Evolutionary conservation across 1,140 invertebrate genomes (phyloP).

Genomic region (Trichonephila inaurata): DNA sequence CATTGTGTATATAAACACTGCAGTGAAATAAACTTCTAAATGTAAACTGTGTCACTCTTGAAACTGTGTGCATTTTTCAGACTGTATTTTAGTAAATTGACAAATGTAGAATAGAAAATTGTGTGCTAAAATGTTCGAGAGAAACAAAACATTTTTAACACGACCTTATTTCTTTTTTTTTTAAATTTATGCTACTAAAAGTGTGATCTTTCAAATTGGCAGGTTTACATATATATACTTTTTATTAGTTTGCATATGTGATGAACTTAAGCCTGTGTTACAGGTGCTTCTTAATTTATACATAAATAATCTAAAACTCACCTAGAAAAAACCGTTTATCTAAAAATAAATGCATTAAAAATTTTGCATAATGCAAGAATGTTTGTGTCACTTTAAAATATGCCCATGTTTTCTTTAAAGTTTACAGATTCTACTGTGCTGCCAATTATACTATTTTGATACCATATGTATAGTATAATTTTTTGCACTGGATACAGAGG

Average conservation of each 20-base stretch:
- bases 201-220: neutral
- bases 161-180: neutral
- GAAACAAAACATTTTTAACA: neutral
- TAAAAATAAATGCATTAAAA: neutral
- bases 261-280: neutral
- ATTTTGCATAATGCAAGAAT: neutral
- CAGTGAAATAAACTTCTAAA: conserved; percentile 65
- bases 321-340: neutral
- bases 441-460: no score
- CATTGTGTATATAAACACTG: conserved; percentile 70
- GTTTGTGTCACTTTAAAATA: neutral
- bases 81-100: conserved; percentile 14
- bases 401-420: no score
- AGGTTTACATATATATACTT: neutral
- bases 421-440: no score
- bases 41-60: conserved; percentile 49
- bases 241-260: neutral
- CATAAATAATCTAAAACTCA: neutral
- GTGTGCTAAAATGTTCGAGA: neutral
- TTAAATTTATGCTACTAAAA: neutral
- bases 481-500: no score
- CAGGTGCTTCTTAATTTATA: neutral
- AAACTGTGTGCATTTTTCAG: conserved; percentile 31
- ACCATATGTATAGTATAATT: no score
- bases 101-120: neutral